Base-by-base conservation (phyloP, 2,113 vertebrate species). In the Triplophysa siluroides region DNA sequence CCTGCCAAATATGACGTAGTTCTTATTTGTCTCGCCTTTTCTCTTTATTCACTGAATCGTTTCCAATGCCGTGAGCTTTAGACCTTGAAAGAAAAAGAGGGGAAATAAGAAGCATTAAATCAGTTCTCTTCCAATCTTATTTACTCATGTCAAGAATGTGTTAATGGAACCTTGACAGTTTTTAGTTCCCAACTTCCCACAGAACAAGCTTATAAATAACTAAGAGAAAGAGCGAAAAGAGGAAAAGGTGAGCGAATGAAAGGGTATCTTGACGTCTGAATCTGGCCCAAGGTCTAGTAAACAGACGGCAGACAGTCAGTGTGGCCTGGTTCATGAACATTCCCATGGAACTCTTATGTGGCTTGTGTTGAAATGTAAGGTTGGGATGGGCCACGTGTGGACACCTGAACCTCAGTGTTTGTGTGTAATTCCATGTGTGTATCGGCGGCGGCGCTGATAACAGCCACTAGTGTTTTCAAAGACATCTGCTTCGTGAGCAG, bases 331-430 rank as follows among this genome's bases (percentile, higher is more conserved):
- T 60, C 71, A 68, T 56, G 63, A 47, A 1, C 50, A 38, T 66
- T 81, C 76, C 61, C 69, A 70, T 1, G 41, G 73, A 79, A 78
- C 76, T 81, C 80, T 79, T 85, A 83, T 88, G 12, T 45, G 43
- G 43, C 11, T 45, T 45, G 2, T 11, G 43, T 45, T 45, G 43
- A 45, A 45, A 45, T 90, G 24, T 47, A 75, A 79, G 85, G 79
- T 84, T 83, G 78, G 87, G 88, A 88, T 75, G 86, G 87, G 83
- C 83, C 86, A 79, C 83, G 61, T 76, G 76, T 75, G 65, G 72
- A 91, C 87, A 90, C 87, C 90, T 92, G 90, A 88, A 66, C 54
- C 77, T 26, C n/a, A 62, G 66, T 54, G 83, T 69, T 19, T 26
- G 21, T 61, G 66, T 69, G 64, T 33, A 64, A 23, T 63, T 78